Conservation (phyloP, 2,888 invertebrate genomes). For the Diabrotica balteata region DNA sequence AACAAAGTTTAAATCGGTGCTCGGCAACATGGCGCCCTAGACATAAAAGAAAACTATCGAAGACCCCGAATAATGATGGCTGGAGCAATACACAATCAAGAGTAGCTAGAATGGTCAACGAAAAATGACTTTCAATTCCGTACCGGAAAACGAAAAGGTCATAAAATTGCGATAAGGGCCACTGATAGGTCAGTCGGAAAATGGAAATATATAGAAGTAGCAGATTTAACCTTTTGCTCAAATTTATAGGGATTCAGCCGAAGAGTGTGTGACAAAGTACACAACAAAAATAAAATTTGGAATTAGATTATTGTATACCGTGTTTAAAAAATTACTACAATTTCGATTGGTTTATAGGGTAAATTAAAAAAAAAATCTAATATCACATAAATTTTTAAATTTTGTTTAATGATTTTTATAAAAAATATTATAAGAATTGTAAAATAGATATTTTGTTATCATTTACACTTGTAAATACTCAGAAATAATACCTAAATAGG, state of each 20-base stretch:
- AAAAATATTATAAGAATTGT: too few species aligned
- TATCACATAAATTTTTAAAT: too few species aligned
- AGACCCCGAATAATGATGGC: conserved; percentile 21
- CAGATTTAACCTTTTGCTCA: conserved; percentile 7
- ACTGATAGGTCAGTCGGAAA: conserved; percentile 26
- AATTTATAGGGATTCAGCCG: conserved; percentile 11
- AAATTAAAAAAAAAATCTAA: too few species aligned
- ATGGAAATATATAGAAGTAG: conserved; percentile 22
- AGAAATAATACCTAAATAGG: too few species aligned
- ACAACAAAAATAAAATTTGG: too few species aligned
- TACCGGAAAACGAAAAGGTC: conserved; percentile 13
- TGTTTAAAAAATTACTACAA: too few species aligned
- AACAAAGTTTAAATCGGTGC: too few species aligned
- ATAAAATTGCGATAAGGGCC: conserved; percentile 21
- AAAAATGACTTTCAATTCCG: conserved; percentile 25
- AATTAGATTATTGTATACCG: too few species aligned
- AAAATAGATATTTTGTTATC: too few species aligned
- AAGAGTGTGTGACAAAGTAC: not conserved
- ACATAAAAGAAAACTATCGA: conserved; percentile 19
- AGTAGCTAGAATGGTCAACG: conserved; percentile 3
- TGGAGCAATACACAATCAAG: conserved; percentile 17
- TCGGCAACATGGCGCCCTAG: conserved; percentile 8
- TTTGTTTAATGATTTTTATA: too few species aligned
- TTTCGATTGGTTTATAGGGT: too few species aligned
- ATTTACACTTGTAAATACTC: too few species aligned